Evolutionary conservation across 1,140 invertebrate genomes (phyloP), one percentile per base, ranked within the genome.

Genomic region (Lucilia cuprina): DNA sequence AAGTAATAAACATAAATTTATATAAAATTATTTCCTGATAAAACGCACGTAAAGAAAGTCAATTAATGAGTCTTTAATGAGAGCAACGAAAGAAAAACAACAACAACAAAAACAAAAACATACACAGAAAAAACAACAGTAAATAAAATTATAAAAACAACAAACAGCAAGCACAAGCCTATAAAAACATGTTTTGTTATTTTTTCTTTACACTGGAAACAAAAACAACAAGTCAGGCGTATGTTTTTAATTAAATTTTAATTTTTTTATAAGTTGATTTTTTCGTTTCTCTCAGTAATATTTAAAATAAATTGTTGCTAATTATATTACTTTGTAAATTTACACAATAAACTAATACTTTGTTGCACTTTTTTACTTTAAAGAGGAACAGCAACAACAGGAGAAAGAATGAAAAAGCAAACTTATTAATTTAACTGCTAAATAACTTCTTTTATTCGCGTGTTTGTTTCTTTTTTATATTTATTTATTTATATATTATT

Each of bases 361-460:
- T 60, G 14, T n/a, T n/a, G 55, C 14, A 60, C 14, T 17, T n/a
- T 60, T 10, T 41, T n/a, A 60, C 50, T 12, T 12, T 60, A 60
- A 60, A 5, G 50, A 3, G 25, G 25, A 30, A 30, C 55, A 60
- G 25, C 25, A 17, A 60, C 13, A 60, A 41, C 41, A 41, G 25
- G 25, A 30, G 25, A 3, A 3, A 30, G 25, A 30, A 30, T 30
- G 25, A 30, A 30, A 41, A 41, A 41, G 7, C 5, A 41, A 41
- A 41, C 41, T 41, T 5, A 60, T 60, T 60, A 60, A 60, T 60
- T 60, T 60, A 60, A 60, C 55, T 60, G 55, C n/a, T 60, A 60
- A 55, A 60, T n/a, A 60, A 60, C 55, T 60, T 60, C 55, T 60
- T 60, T 60, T 60, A 60, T 60, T 60, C 55, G n/a, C 55, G n/a